Evolutionary conservation across 1,140 invertebrate genomes (phyloP).

Genomic region (Ylistrum balloti): DNA sequence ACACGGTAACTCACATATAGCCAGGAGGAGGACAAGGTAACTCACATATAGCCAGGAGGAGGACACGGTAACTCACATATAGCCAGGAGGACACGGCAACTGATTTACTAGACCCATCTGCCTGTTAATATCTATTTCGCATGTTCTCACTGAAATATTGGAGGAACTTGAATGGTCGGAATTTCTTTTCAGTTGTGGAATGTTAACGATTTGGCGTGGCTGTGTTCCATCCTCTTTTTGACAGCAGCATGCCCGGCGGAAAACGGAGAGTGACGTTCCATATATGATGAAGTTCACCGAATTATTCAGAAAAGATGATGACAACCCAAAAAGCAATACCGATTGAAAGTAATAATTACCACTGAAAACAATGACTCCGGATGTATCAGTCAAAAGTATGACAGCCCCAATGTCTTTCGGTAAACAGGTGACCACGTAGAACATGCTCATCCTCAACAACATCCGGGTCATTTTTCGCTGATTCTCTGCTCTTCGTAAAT

Average conservation of each 20-base stretch:
- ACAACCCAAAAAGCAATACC: background rate
- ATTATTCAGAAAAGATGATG: background rate
- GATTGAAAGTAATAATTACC: slow-evolving; percentile 1
- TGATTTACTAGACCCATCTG: background rate
- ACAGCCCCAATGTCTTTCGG: slow-evolving; percentile 11
- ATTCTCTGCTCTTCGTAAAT: background rate
- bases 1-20: too few species aligned
- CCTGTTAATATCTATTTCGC: background rate
- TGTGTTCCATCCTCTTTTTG: background rate
- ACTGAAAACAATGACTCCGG: background rate
- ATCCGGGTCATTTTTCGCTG: background rate
- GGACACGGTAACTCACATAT: too few species aligned
- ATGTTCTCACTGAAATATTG: background rate
- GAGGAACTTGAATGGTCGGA: background rate
- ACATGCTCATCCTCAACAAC: background rate
- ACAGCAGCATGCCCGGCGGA: background rate
- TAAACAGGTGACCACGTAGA: background rate
- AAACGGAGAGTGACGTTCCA: background rate
- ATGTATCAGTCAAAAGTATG: background rate
- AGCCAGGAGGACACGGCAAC: too few species aligned
- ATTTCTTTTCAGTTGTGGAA: background rate
- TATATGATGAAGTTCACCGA: background rate
- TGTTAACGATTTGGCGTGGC: background rate
- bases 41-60: too few species aligned
- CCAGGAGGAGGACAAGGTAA: too few species aligned